These are phyloP conservation scores for Thripadectes ignobilis DNA, from an alignment of 2,797 vertebrate species.

Conservation along the genomic window DNA sequence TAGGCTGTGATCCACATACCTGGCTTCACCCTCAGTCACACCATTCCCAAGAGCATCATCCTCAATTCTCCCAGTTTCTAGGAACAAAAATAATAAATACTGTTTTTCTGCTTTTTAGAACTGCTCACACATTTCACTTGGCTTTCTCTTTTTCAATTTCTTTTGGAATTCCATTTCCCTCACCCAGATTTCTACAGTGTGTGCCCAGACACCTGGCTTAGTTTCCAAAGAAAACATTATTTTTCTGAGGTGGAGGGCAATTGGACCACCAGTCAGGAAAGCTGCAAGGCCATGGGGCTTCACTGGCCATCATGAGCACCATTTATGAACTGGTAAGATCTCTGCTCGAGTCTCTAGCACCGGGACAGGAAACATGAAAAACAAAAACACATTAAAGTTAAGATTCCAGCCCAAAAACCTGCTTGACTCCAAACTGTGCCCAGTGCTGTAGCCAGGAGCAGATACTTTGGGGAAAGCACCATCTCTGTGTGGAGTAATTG, in stretches of 20 bases:
- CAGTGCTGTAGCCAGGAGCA: neutral
- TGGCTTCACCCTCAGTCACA: too few relatives aligned
- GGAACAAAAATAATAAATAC: neutral
- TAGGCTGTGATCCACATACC: neutral
- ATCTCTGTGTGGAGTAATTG: too few relatives aligned
- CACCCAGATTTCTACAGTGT: accelerated
- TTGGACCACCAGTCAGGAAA: neutral
- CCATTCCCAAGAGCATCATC: neutral
- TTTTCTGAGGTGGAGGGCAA: neutral
- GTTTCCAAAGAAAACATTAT: neutral
- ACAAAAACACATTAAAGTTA: neutral
- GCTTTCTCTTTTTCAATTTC: neutral
- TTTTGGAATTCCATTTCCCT: accelerated
- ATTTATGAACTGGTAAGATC: neutral
- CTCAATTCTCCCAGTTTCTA: neutral
- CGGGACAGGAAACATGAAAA: neutral
- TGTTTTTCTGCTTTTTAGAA: neutral
- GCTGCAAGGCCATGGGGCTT: neutral
- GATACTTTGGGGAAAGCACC: neutral
- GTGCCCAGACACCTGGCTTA: neutral
- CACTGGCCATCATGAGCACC: neutral
- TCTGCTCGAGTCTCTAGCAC: too few relatives aligned
- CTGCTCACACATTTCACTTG: neutral
- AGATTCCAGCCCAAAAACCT: neutral
- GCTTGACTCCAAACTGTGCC: neutral